phyloP scores from a whole-genome alignment of 2,888 invertebrate genomes.

The Achlya flavicornis region DNA sequence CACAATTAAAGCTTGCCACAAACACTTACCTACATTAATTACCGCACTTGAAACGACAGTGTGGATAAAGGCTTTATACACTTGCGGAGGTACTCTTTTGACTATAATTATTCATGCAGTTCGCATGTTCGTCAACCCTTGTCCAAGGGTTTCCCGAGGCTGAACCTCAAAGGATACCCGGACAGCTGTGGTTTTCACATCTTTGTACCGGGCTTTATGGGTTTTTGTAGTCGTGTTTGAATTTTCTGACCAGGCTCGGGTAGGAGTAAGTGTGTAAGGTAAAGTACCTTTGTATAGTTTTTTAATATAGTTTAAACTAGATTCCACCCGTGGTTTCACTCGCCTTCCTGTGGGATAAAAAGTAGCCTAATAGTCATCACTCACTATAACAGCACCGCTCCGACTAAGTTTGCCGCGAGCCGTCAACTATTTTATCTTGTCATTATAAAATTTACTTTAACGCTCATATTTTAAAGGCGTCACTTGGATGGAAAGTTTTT shows the following conservation, averaged over 20 bases:
- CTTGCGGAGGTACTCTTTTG: conserved; percentile 22
- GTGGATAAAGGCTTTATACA: not conserved
- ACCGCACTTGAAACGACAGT: conserved; percentile 2
- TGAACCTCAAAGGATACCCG: conserved; percentile 35
- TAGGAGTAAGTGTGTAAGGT: not conserved
- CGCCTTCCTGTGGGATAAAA: too few species aligned
- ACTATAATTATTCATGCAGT: conserved; percentile 37
- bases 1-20: not conserved
- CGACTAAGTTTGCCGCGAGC: too few species aligned
- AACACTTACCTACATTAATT: conserved; percentile 6
- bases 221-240: conserved; percentile 14
- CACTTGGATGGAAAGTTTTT: too few species aligned
- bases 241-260: not conserved
- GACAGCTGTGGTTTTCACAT: conserved; percentile 44
- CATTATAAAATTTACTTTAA: too few species aligned
- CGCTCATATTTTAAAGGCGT: too few species aligned
- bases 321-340: too few species aligned
- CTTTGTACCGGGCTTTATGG: conserved; percentile 30
- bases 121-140: conserved; percentile 33
- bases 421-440: too few species aligned
- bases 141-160: conserved; percentile 11
- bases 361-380: too few species aligned
- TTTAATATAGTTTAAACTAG: not conserved
- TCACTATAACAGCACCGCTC: too few species aligned
- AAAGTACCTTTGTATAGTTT: not conserved